phyloP scores from a whole-genome alignment of 2,888 invertebrate genomes.

The Nephrotoma guestfalica region DNA sequence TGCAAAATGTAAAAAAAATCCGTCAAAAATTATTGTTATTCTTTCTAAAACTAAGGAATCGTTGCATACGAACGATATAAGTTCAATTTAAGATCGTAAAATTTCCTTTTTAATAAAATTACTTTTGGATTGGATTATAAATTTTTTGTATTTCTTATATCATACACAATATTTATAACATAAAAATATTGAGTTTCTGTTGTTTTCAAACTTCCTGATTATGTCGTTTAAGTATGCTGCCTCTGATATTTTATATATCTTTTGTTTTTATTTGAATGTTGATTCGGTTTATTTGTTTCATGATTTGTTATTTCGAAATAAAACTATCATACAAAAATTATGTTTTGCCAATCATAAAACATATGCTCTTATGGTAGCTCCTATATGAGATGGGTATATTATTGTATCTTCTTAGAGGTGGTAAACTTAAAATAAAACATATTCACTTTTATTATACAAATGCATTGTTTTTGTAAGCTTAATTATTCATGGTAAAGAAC shows the following conservation, averaged over 20 bases:
- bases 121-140: not conserved
- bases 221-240: not conserved
- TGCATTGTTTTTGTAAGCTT: too few species aligned
- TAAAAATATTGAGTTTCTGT: not conserved
- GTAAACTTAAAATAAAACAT: too few species aligned
- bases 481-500: too few species aligned
- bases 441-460: too few species aligned
- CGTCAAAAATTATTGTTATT: not conserved
- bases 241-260: not conserved
- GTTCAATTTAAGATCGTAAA: not conserved
- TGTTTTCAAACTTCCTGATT: not conserved
- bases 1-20: not conserved
- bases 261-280: not conserved
- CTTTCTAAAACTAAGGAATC: not conserved
- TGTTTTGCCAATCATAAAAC: not conserved
- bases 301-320: not conserved
- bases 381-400: too few species aligned
- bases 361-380: too few species aligned
- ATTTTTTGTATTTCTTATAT: not conserved
- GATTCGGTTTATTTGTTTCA: not conserved
- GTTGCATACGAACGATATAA: not conserved
- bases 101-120: not conserved
- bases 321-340: not conserved
- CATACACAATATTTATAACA: not conserved
- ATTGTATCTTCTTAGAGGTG: too few species aligned